phyloP scores from a whole-genome alignment of 2,797 vertebrate species.

The Phrynocephalus forsythii region DNA sequence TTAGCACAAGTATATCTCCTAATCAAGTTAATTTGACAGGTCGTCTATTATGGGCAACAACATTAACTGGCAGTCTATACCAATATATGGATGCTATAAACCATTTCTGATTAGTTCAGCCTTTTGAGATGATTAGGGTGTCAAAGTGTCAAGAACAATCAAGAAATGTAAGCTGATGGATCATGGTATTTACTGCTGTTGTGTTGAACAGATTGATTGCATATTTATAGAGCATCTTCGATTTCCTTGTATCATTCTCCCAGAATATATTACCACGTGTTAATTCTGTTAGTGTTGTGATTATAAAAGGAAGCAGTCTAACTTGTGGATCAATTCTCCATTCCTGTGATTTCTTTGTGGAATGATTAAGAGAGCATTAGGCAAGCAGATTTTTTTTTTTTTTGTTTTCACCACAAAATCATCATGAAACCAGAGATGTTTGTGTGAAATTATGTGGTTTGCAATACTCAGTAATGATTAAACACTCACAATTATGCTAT shows the following conservation, averaged over 20 bases:
- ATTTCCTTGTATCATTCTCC: constrained; percentile 50
- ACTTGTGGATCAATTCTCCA: constrained; percentile 54
- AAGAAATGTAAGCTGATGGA: constrained; percentile 33
- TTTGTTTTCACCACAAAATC: constrained; percentile 49
- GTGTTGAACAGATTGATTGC: constrained; percentile 49
- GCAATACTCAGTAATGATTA: background rate
- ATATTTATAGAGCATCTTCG: constrained; percentile 49
- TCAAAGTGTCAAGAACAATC: constrained; percentile 33
- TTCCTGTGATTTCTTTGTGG: constrained; percentile 42
- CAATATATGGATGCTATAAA: background rate
- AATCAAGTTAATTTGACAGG: background rate
- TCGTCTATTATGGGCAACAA: background rate
- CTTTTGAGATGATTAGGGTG: constrained; percentile 30
- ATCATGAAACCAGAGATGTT: constrained; percentile 21
- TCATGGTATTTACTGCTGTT: constrained; percentile 14
- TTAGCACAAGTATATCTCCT: background rate
- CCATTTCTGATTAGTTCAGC: background rate
- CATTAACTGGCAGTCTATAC: background rate
- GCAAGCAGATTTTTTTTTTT: constrained; percentile 31
- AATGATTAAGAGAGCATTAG: constrained; percentile 47
- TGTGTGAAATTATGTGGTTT: constrained; percentile 30
- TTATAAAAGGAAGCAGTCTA: constrained; percentile 38
- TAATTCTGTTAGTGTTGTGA: constrained; percentile 44
- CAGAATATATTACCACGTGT: constrained; percentile 44
- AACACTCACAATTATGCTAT: constrained; percentile 30